Evolutionary conservation across 2,797 vertebrate species (phyloP).

Genomic region (Eulemur mongoz): DNA sequence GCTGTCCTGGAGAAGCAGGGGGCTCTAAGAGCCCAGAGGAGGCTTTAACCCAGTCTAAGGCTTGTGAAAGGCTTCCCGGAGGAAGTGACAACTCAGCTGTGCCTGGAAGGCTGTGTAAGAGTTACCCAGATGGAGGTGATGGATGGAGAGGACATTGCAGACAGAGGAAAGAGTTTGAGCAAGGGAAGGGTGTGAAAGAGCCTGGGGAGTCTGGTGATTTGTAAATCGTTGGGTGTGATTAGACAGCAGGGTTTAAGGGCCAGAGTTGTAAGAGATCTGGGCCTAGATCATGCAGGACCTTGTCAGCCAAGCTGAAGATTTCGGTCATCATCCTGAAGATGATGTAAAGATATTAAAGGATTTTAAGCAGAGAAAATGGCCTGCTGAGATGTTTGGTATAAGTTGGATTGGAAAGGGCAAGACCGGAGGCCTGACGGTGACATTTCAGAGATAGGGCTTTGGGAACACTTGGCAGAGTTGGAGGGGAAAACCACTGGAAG

Average conservation of each 20-base stretch:
- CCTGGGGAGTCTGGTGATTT: background rate
- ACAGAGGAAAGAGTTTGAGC: background rate
- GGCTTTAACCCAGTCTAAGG: background rate
- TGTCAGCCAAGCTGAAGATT: background rate
- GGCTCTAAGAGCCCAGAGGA: background rate
- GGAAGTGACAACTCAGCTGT: background rate
- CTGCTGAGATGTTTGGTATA: background rate
- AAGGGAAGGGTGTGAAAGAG: background rate
- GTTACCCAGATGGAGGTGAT: background rate
- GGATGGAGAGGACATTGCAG: background rate
- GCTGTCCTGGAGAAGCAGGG: background rate
- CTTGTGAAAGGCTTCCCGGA: background rate
- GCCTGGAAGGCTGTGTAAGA: conserved; percentile 15
- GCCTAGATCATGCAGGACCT: background rate
- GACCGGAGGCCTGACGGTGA: conserved; percentile 3
- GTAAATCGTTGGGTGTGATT: background rate
- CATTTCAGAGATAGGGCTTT: conserved; percentile 26
- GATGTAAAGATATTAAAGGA: conserved; percentile 21
- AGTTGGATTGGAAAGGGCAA: background rate
- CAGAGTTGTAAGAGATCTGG: background rate
- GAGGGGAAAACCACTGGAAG: background rate
- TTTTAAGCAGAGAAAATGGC: conserved; percentile 45
- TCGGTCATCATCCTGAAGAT: background rate
- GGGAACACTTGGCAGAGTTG: background rate
- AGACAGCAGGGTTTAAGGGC: background rate